phyloP scores from a whole-genome alignment of 2,797 vertebrate species.

The Protosalanx chinensis region DNA sequence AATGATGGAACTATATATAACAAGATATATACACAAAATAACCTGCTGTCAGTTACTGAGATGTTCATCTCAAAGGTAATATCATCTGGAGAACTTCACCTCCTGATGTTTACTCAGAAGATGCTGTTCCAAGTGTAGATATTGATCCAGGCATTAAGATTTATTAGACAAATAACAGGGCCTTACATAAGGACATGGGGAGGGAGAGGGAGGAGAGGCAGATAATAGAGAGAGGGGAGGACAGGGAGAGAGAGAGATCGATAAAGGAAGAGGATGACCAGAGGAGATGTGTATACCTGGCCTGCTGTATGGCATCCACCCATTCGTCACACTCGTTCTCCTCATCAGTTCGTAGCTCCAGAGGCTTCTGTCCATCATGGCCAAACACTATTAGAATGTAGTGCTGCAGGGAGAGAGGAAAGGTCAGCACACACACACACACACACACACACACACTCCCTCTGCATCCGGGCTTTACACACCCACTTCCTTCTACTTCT shows the following conservation, averaged over 20 bases:
- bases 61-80: too few relatives aligned
- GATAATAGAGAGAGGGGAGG: not conserved
- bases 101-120: too few relatives aligned
- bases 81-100: too few relatives aligned
- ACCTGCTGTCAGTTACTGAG: not conserved
- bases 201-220: not conserved
- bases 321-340: constrained; percentile 91
- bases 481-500: constrained; percentile 14
- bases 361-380: constrained; percentile 92
- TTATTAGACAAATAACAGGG: too few relatives aligned
- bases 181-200: not conserved
- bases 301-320: constrained; percentile 97
- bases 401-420: constrained; percentile 69
- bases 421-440: constrained; percentile 1
- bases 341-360: constrained; percentile 94
- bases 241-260: not conserved
- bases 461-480: not conserved
- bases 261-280: not conserved
- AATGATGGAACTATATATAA: not conserved
- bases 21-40: too few relatives aligned
- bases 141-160: too few relatives aligned
- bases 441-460: not conserved
- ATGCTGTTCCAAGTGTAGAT: too few relatives aligned
- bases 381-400: constrained; percentile 95
- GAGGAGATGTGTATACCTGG: constrained; percentile 75